Base-by-base conservation (phyloP, 1,140 invertebrate species). In the Ladona fulva region DNA sequence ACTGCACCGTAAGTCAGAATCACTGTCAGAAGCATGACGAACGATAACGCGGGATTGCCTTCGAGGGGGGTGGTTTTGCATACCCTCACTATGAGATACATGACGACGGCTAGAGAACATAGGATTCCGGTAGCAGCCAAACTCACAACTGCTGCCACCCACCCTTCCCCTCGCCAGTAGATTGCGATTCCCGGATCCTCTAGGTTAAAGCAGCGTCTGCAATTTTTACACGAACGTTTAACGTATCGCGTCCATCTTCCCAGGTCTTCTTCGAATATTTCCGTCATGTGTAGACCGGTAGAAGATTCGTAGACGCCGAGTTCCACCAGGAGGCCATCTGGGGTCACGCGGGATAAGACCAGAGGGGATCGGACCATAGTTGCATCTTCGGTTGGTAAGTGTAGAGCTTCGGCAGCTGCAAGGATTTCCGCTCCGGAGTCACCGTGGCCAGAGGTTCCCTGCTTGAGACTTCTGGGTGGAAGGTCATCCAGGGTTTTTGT, bases 1-100 rank as follows among this genome's bases (percentile, higher is more conserved):
- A 88, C 85, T 0, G 87, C 85, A 22, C 85, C 81, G 79, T 89
- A 87, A 8, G 87, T 86, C 25, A 89, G 84, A 7, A 88, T 83
- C 37, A 85, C 25, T 0, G 85, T 83, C 3, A 89, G 42, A 1
- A 90, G 82, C 22, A 90, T 80, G 0, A 88, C 73, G 19, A 89
- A 83, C 8, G 89, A 89, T 10, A 89, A 82, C 0, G 81, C 78
- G 3, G 88, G 88, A 81, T 83, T 83, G 6, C 83, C 80, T 73
- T 82, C 82, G 1, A 89, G 88, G 87, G 81, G 1, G 89, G 83
- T 5, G 87, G 24, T 89, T 73, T 83, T 83, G 78, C 85, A 86
- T 37, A 87, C 86, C 74, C 88, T 84, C 44, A 87, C 85, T 8
- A 87, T 79, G 19, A 90, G 87, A 79, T 88, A 90, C 16, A 84